Evolutionary conservation across 2,113 vertebrate species (phyloP), one percentile per base, ranked within the genome.

Genomic region (Lasiurus borealis): DNA sequence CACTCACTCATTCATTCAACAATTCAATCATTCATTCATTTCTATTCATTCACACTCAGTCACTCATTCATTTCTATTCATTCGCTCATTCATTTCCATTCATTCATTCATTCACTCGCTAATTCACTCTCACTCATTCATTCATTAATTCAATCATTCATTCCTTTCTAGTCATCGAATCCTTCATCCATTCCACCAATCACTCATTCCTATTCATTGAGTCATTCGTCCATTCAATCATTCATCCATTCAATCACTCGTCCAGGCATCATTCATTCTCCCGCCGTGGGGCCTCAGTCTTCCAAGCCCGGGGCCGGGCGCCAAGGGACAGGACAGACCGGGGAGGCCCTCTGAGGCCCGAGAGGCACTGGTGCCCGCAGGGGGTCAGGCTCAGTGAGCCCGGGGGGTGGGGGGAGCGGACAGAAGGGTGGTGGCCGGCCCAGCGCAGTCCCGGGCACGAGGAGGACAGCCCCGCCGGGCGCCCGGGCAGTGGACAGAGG

Each of bases 321-420:
- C 90, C 13, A n/a, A 44, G 66, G n/a, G 18, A 66, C 16, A 18
- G 11, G 4, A 52, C 27, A 57, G 25, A 44, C 0, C 1, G 34
- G 9, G 23, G 72, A 69, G n/a, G n/a, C 73, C 62, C 64, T 82
- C 23, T 7, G 13, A 29, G 44, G 18, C 11, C 3, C 9, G 1
- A 0, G 46, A 62, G 0, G 18, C 50, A 29, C 3, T 27, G 3
- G 1, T 0, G 31, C 6, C 69, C 52, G 27, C 59, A 12, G 0
- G 2, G 52, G 8, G 19, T 19, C 8, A 31, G 9, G 64, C 46
- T 14, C 9, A 34, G 76, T 0, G 36, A 36, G 18, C 3, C n/a
- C n/a, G 40, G 40, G 40, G 40, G 25, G 75, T 23, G 6, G 3
- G 1, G 0, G 2, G 50, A 3, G 40, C 29, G 46, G 52, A 11